These are phyloP conservation scores for Blastobasis adustella DNA, from an alignment of 2,888 invertebrate species.

Conservation along the genomic window DNA sequence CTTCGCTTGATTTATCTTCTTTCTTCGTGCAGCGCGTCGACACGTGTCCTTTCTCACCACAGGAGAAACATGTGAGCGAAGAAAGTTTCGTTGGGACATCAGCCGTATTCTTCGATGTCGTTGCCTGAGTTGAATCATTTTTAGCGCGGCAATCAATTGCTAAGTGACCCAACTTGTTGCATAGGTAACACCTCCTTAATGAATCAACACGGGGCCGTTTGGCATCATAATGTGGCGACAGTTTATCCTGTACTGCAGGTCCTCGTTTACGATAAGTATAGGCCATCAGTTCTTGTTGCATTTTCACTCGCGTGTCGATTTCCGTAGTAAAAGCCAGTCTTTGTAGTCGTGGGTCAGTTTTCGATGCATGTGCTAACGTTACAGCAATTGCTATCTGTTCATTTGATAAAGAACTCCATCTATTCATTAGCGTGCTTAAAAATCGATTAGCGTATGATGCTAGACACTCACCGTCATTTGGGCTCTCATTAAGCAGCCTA, in stretches of 20 bases:
- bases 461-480: neutral
- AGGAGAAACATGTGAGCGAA: conserved; percentile 1
- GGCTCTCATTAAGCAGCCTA: neutral
- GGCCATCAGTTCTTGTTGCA: neutral
- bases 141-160: neutral
- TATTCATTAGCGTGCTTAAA: neutral
- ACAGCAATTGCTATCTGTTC: neutral
- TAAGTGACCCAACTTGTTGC: neutral
- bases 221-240: neutral
- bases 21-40: neutral
- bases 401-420: neutral
- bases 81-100: too few species aligned
- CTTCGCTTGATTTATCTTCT: neutral
- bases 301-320: neutral
- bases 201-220: neutral
- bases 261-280: neutral
- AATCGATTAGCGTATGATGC: neutral
- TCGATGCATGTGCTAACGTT: neutral
- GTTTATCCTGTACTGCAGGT: neutral
- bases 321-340: conserved; percentile 2
- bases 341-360: conserved; percentile 1
- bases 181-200: neutral
- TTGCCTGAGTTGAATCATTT: neutral
- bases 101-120: neutral
- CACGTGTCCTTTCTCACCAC: conserved; percentile 1